Conservation (phyloP, 2,888 invertebrate genomes). For the Lycophotia porphyrea region DNA sequence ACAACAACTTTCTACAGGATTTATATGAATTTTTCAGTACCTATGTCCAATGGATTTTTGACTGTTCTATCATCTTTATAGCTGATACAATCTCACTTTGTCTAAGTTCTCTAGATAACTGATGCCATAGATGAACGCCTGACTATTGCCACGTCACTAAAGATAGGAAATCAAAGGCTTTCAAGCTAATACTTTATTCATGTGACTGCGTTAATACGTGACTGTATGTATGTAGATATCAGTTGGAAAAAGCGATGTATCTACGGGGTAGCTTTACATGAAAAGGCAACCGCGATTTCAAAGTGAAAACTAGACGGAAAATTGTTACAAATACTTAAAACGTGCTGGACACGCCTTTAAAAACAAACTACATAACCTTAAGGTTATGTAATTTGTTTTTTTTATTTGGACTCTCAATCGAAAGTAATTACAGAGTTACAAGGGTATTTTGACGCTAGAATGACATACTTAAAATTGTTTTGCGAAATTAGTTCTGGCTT, state of each 20-base stretch:
- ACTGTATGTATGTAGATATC: neutral
- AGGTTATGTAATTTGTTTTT: no score
- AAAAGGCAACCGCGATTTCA: constrained; percentile 19
- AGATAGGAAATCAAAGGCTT: constrained; percentile 10
- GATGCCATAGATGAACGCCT: neutral
- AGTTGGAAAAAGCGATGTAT: constrained; percentile 22
- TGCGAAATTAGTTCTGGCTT: no score
- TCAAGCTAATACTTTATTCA: constrained; percentile 51
- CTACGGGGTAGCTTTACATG: constrained; percentile 17
- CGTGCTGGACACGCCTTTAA: neutral
- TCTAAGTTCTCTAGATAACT: neutral
- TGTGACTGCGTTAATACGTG: constrained; percentile 27
- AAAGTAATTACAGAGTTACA: no score
- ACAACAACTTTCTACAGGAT: neutral
- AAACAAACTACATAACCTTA: no score
- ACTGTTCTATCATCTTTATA: neutral
- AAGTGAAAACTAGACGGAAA: neutral
- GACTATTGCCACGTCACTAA: neutral
- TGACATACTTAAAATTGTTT: no score
- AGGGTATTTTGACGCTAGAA: no score
- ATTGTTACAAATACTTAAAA: neutral
- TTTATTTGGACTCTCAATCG: no score
- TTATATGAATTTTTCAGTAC: neutral
- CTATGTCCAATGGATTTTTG: neutral
- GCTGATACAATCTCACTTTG: neutral